These are phyloP conservation scores for Nomada flava DNA, from an alignment of 2,888 invertebrate species.

Conservation along the genomic window DNA sequence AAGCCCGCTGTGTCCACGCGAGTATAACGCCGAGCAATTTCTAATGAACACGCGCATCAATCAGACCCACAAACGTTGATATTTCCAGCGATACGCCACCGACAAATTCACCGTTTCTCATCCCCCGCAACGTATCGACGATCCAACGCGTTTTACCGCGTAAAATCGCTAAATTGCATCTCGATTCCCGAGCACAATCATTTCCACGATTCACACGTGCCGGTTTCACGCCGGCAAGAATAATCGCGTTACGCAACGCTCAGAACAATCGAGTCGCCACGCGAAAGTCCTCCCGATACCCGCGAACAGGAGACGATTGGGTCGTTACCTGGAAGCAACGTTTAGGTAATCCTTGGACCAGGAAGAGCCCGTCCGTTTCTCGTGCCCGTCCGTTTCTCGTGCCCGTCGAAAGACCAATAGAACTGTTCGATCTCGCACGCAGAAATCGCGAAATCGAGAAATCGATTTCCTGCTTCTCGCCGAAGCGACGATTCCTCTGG, in stretches of 20 bases:
- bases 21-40: too few species aligned
- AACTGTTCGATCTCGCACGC: not conserved
- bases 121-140: too few species aligned
- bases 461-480: not conserved
- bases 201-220: conserved; percentile 73
- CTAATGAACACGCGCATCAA: too few species aligned
- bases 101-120: too few species aligned
- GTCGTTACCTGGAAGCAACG: conserved; percentile 35
- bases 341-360: conserved; percentile 1
- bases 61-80: too few species aligned
- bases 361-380: not conserved
- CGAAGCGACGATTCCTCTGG: not conserved
- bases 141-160: too few species aligned
- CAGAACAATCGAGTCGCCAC: conserved; percentile 44
- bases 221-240: conserved; percentile 52
- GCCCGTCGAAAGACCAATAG: not conserved
- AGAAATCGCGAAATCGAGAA: not conserved
- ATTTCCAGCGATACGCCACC: too few species aligned
- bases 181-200: conserved; percentile 11
- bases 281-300: conserved; percentile 23
- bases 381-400: not conserved
- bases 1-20: too few species aligned
- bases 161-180: not conserved
- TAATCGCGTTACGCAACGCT: conserved; percentile 61
- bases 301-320: conserved; percentile 41